Conservation (phyloP, 2,797 vertebrate species). For the Serranus cabrilla region DNA sequence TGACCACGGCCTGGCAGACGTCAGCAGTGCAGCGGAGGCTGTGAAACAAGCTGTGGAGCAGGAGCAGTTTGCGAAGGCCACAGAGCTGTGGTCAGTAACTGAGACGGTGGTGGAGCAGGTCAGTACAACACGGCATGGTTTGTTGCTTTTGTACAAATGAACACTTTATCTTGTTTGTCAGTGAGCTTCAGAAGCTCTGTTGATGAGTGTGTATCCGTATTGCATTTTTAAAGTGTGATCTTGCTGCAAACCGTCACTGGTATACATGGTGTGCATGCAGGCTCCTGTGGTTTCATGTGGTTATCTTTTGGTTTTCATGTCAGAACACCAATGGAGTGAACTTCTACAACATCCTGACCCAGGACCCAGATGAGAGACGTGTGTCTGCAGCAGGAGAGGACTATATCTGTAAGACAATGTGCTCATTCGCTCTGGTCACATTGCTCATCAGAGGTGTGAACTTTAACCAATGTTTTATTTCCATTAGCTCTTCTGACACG, state of each 20-base stretch:
- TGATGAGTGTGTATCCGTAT: too few relatives aligned
- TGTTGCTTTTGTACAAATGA: too few relatives aligned
- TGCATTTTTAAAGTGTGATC: neutral
- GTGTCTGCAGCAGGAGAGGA: conserved; percentile 44
- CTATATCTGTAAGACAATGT: conserved; percentile 85
- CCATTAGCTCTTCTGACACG: conserved; percentile 82
- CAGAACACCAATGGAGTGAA: conserved; percentile 97
- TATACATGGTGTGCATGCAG: too few relatives aligned
- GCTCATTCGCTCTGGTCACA: too few relatives aligned
- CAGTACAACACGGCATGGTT: conserved; percentile 16
- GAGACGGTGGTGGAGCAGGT: conserved; percentile 92
- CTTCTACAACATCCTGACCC: conserved; percentile 97
- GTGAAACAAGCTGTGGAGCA: conserved; percentile 89
- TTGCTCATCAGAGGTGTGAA: too few relatives aligned
- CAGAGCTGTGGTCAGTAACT: conserved; percentile 89
- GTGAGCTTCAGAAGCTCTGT: too few relatives aligned
- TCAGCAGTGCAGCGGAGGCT: conserved; percentile 85
- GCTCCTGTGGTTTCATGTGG: neutral
- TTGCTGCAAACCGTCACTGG: neutral
- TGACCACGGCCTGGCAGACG: conserved; percentile 90
- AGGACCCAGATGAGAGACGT: conserved; percentile 70
- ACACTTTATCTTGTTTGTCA: too few relatives aligned
- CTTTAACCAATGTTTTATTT: neutral
- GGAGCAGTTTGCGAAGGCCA: conserved; percentile 87
- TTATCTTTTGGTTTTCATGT: conserved; percentile 38